Percentiles rank a stretch among this genome's conserved stretches.
Conservation (phyloP, 2,113 vertebrate species). For the Leptosomus discolor region DNA sequence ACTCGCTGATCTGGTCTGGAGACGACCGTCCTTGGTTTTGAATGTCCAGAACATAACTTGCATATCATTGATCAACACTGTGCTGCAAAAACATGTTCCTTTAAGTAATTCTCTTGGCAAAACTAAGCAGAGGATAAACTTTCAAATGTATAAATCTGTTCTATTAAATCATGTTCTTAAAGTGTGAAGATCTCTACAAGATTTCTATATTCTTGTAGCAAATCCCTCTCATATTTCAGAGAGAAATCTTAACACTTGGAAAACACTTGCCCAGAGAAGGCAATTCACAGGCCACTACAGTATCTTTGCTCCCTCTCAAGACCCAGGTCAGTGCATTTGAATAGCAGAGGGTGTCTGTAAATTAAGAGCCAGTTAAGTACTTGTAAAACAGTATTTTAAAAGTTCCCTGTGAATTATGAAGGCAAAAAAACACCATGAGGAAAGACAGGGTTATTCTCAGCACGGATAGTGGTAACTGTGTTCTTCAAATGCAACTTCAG, state of each 20-base stretch:
- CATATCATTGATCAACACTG: neutral
- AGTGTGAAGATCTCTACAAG: neutral
- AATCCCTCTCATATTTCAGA: neutral
- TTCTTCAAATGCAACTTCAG: neutral
- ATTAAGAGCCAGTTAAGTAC: neutral
- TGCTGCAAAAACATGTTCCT: neutral
- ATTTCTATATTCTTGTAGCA: neutral
- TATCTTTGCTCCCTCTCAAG: neutral
- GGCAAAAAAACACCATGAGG: neutral
- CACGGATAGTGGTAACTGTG: neutral
- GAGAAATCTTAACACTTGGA: neutral
- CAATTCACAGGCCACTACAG: neutral
- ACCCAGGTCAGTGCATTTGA: neutral
- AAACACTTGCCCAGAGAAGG: neutral
- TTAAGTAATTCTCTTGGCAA: neutral
- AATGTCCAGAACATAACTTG: neutral
- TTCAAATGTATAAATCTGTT: neutral
- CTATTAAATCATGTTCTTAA: neutral
- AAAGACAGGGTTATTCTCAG: neutral
- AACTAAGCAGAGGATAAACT: neutral
- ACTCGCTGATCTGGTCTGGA: neutral
- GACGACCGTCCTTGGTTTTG: neutral
- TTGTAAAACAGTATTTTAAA: neutral
- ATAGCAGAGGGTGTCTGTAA: neutral
- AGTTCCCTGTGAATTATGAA: neutral